Base-by-base conservation (phyloP, 2,113 vertebrate species). In the Alosa alosa region DNA sequence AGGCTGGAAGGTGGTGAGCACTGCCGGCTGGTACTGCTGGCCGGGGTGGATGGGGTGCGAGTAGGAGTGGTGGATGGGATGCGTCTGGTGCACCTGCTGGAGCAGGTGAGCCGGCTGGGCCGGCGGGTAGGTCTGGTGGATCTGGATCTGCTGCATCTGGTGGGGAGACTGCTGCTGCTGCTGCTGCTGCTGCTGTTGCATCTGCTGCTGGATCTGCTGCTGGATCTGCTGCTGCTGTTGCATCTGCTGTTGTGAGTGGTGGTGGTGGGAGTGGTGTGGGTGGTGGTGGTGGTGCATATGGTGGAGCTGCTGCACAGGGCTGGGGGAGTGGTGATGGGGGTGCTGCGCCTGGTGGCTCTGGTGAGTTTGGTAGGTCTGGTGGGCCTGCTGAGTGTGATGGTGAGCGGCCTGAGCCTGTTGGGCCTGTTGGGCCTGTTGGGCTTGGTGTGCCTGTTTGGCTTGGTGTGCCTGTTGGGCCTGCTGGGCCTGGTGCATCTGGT, bases 11-110 rank as follows among this genome's bases (percentile, higher is more conserved):
- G 91, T 92, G 68, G 95, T 93, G 47, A 91, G 90, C 31, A 90
- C 72, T 0, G 64, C 8, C 36, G 31, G 72, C 81, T 94, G 93
- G 45, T 93, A 92, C 0, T 94, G 91, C 86, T 94, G 93, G n/a
- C 94, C 91, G 0, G 95, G 94, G 81, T 95, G 95, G 81, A 95
- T 94, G 17, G 93, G 93, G 64, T 90, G 94, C 92, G 78, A 95
- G 91, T 78, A 92, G 93, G 88, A 50, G 89, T 81, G 44, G 85
- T 88, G 90, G 2, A 86, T 81, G 7, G 93, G 92, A 86, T 95
- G 94, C 25, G 92, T 90, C 85, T 93, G 91, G 83, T 93, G 93
- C 81, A 92, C 89, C 64, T 94, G 95, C 89, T 95, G 88, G 92
- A 82, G 90, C 89, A 87, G 94, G 90, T 1, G 92, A 57, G 90